Evolutionary conservation across 2,113 vertebrate species (phyloP), one percentile per base, ranked within the genome.

Genomic region (Esox niger): DNA sequence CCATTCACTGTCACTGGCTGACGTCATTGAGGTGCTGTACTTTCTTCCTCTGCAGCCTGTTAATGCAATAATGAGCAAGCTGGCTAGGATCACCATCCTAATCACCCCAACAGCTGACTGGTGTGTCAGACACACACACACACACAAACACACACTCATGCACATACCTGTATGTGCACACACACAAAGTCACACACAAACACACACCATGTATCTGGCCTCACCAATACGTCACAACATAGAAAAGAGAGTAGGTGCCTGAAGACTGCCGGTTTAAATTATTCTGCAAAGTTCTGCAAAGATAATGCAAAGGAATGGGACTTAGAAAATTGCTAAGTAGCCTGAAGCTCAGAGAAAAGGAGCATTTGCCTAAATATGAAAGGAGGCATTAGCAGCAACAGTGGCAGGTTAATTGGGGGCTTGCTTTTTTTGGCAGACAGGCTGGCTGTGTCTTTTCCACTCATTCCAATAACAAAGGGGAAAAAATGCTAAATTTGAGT

Each of bases 371-470:
- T 71, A 79, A 88, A 84, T 82, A 84, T 82, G 81, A 83, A 82
- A 88, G 81, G 83, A 64, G 57, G 82, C 70, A 82, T 84, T 86
- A 88, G 72, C 74, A 57, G 79, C 81, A 23, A 80, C 71, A 76
- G 69, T 80, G 60, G 77, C 72, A 77, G 88, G 87, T 91, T 91
- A 90, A 91, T 91, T 90, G 88, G 78, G 89, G 88, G 88, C 87
- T 86, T 35, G 71, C 79, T 71, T 84, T 77, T 79, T 88, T 82
- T 84, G 78, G 74, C 80, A 77, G 74, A 49, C 43, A 31, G 71
- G 72, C 38, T 43, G 26, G 3, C 47, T 75, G 52, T 69, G 5
- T 68, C 63, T 43, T 17, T 26, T 66, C 13, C 54, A 64, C 3
- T 4, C 4, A 27, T 38, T 62, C 25, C 21, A 26, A 20, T 13